Evolutionary conservation across 2,113 vertebrate species (phyloP), one percentile per base, ranked within the genome.

Genomic region (Sander lucioperca): DNA sequence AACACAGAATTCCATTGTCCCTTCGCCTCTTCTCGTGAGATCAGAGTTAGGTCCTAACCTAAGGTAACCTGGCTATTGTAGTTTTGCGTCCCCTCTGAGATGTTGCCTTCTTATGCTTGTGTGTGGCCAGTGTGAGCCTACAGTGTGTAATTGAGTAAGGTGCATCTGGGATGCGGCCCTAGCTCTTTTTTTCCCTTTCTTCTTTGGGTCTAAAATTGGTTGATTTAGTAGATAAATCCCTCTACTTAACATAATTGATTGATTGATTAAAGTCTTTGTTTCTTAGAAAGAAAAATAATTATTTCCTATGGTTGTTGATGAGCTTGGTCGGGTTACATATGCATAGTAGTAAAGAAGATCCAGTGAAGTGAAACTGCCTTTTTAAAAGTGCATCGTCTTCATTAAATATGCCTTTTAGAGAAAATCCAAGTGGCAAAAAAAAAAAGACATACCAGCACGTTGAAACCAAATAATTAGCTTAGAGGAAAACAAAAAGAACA

Each of bases 361-460:
- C 19, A 15, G 21, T 27, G 11, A 51, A 51, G 45, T 23, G 30
- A 59, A 80, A 61, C 67, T 56, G 68, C 72, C 71, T 23, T 53
- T 43, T 75, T 51, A 57, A 57, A 57, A 47, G 48, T 33, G 58
- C 23, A 16, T 56, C 33, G 1, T 51, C 21, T 57, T 80, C 21
- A 25, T 51, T 48, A n/a, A 62, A 61, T 51, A 11, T 53, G 12
- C n/a, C 21, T 15, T 36, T 68, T 14, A 4, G 4, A 5, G n/a
- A 33, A 36, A 36, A 54, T 70, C 50, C 6, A 15, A 12, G 5
- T 18, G 3, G 54, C 5, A 7, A 6, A 43, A 36, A 27, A 33
- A 25, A 25, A 47, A 43, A 43, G 39, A 16, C 1, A 27, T 27
- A 15, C 15, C 53, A 13, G 14, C 19, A 6, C 11, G 9, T 8